Conservation (phyloP, 92 coral and sea anemone genomes). For the Isaurus tuberculatus region DNA sequence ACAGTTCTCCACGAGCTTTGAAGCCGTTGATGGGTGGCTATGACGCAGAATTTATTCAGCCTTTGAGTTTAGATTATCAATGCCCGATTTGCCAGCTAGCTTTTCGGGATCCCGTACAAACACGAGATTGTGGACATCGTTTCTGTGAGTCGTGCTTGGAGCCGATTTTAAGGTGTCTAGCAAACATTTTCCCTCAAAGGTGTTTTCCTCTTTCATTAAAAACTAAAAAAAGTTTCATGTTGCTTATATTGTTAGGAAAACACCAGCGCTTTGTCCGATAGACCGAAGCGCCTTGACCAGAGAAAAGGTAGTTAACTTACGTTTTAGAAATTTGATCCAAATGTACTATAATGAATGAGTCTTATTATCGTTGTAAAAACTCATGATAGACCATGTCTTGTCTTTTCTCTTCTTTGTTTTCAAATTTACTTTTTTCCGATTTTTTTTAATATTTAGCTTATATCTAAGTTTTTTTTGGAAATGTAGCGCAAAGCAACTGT, state of each 20-base stretch:
- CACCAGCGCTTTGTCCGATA: constrained; percentile 95
- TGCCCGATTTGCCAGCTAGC: constrained; percentile 99
- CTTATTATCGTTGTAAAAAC: not conserved
- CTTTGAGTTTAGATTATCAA: constrained; percentile 85
- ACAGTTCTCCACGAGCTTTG: constrained; percentile 57
- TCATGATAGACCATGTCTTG: not conserved
- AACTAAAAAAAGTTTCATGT: constrained; percentile 5
- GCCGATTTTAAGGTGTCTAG: constrained; percentile 90
- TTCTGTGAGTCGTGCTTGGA: constrained; percentile 98
- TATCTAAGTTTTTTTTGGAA: no score
- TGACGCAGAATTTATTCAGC: constrained; percentile 92
- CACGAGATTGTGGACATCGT: constrained; percentile 98
- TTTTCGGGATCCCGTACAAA: constrained; percentile 99
- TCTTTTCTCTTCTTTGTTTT: no score
- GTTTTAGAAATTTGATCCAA: not conserved
- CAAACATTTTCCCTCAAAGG: not conserved
- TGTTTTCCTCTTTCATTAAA: not conserved
- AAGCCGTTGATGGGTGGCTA: constrained; percentile 90
- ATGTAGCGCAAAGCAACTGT: no score
- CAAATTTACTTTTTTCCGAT: not conserved
- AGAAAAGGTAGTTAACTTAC: constrained; percentile 82
- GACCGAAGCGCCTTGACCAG: constrained; percentile 88
- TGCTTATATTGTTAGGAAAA: constrained; percentile 68
- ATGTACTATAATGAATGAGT: not conserved
- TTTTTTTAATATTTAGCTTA: not conserved